These are phyloP conservation scores for Lordiphosa collinella DNA, from an alignment of 1,140 invertebrate genomes.

Conservation along the genomic window DNA sequence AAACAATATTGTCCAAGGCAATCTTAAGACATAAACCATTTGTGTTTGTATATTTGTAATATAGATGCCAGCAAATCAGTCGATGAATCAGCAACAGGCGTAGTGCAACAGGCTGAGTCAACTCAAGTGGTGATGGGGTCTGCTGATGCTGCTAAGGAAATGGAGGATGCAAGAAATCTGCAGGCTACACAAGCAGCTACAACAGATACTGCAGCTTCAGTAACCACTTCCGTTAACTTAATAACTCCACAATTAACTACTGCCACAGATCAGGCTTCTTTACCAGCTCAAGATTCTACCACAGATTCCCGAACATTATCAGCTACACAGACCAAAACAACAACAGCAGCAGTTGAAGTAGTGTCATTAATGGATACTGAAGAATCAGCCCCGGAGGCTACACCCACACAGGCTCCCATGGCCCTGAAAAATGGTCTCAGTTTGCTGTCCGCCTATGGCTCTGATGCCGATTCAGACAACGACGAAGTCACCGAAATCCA, in stretches of 20 bases:
- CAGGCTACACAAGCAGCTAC: too few relatives aligned
- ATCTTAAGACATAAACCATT: conserved; percentile 2
- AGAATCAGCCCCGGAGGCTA: background rate
- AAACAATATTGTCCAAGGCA: background rate
- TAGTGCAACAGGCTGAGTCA: too few relatives aligned
- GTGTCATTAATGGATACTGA: background rate
- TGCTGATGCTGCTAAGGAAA: too few relatives aligned
- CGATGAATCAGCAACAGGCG: background rate
- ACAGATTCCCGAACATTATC: too few relatives aligned
- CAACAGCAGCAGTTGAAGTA: background rate
- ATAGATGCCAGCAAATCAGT: conserved; percentile 3
- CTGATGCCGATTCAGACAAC: conserved; percentile 45
- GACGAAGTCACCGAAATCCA: conserved; percentile 12
- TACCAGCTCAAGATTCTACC: too few relatives aligned
- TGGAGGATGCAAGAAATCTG: too few relatives aligned
- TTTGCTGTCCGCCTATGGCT: conserved; percentile 60
- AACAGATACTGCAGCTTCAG: too few relatives aligned
- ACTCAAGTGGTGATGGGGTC: too few relatives aligned
- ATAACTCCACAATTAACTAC: too few relatives aligned
- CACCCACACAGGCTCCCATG: background rate
- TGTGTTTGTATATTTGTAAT: background rate
- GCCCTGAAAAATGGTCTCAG: conserved; percentile 30
- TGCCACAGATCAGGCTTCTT: too few relatives aligned
- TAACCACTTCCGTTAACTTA: too few relatives aligned
- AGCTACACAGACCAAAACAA: too few relatives aligned